These are phyloP conservation scores for Melolontha melolontha DNA, from an alignment of 2,888 invertebrate species.

Conservation along the genomic window DNA sequence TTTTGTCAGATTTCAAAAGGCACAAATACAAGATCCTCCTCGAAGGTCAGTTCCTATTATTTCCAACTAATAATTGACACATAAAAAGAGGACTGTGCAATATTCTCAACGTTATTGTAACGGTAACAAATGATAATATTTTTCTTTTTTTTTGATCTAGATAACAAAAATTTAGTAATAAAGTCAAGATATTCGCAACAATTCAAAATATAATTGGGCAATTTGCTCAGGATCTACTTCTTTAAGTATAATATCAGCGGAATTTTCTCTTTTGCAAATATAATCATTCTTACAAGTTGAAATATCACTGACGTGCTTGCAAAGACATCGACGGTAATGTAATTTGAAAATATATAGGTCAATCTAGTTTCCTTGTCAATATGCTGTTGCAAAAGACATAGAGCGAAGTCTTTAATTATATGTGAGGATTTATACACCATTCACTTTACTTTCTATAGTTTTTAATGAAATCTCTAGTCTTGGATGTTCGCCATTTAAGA, in stretches of 20 bases:
- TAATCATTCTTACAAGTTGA: constrained; percentile 13
- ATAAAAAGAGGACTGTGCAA: too few relatives aligned
- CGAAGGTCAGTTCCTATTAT: too few relatives aligned
- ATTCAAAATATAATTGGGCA: too few relatives aligned
- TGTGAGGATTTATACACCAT: constrained; percentile 17
- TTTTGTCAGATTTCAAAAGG: constrained; percentile 5
- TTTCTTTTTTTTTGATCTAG: too few relatives aligned
- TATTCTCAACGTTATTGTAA: too few relatives aligned
- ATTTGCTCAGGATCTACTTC: too few relatives aligned
- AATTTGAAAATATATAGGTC: constrained; percentile 23
- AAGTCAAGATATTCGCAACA: too few relatives aligned
- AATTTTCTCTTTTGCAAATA: background rate
- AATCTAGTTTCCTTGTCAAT: constrained; percentile 27
- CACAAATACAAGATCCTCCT: too few relatives aligned
- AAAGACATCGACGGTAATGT: constrained; percentile 11
- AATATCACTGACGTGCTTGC: constrained; percentile 3
- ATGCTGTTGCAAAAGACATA: constrained; percentile 12
- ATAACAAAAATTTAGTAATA: too few relatives aligned
- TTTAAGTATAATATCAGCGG: too few relatives aligned
- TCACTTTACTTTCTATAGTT: constrained; percentile 23
- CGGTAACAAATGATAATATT: too few relatives aligned
- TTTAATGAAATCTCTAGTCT: constrained; percentile 7
- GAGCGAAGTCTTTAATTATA: constrained; percentile 15
- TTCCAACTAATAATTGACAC: too few relatives aligned
- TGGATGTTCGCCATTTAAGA: background rate